A percentile compares a stretch with the other conserved stretches of the same genome.
Conservation (phyloP, 2,888 invertebrate species). For the Ferrisia virgata region DNA sequence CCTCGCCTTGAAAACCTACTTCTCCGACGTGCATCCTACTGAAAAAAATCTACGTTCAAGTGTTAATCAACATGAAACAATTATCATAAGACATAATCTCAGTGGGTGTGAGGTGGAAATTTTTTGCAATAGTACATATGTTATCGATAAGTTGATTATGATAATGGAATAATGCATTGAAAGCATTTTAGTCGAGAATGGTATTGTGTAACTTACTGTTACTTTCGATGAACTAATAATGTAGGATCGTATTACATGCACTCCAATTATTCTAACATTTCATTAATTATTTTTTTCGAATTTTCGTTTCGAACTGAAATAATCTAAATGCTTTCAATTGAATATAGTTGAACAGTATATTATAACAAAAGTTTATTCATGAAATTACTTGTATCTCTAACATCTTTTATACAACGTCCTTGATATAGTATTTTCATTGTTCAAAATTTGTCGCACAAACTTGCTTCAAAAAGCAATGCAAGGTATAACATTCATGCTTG, state of each 20-base stretch:
- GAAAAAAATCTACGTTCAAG: neutral
- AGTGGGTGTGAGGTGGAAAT: neutral
- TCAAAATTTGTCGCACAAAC: neutral
- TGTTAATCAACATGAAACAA: conserved; percentile 15
- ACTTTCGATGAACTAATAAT: conserved; percentile 1
- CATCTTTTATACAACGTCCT: neutral
- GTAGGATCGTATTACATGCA: neutral
- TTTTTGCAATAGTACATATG: neutral
- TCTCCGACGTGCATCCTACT: neutral
- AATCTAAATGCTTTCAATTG: neutral
- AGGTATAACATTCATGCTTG: neutral
- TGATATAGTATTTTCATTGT: neutral
- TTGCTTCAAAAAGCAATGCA: neutral
- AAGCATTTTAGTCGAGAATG: neutral
- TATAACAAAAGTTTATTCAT: neutral
- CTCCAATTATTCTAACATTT: too few relatives aligned
- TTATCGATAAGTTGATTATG: neutral
- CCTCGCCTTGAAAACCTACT: conserved; percentile 23
- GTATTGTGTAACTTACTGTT: neutral
- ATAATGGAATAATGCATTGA: neutral
- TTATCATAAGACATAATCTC: neutral
- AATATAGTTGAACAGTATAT: neutral
- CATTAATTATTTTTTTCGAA: too few relatives aligned
- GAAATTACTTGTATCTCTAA: neutral
- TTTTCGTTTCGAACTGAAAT: neutral